phyloP scores from a whole-genome alignment of 2,888 invertebrate species.

The Antheraea yamamai region DNA sequence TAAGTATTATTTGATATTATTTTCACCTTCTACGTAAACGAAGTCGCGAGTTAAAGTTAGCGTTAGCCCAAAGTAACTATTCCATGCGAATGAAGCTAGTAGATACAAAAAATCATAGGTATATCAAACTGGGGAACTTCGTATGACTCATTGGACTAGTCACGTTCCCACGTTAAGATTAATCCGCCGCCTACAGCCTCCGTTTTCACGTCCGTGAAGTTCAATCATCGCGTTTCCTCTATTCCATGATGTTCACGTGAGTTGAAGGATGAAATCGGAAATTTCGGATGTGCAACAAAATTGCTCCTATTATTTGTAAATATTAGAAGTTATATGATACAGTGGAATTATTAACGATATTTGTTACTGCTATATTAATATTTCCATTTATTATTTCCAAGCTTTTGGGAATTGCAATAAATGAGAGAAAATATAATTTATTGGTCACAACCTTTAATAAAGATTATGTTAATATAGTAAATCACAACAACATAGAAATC shows the following conservation, averaged over 20 bases:
- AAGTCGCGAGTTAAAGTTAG: too few species aligned
- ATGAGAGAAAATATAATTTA: too few species aligned
- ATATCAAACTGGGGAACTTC: slow-evolving; percentile 35
- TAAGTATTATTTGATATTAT: too few species aligned
- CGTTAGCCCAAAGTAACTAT: too few species aligned
- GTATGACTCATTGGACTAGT: slow-evolving; percentile 42
- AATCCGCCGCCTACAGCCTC: slow-evolving; percentile 46
- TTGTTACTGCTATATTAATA: not conserved
- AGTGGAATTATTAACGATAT: not conserved
- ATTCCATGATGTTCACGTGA: slow-evolving; percentile 33
- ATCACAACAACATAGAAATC: not conserved
- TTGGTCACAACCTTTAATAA: too few species aligned
- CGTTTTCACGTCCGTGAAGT: slow-evolving; percentile 46
- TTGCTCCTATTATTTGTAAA: not conserved
- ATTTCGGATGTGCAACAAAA: slow-evolving; percentile 1
- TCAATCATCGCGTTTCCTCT: slow-evolving; percentile 46
- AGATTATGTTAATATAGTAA: too few species aligned
- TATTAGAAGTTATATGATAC: not conserved
- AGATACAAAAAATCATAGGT: not conserved
- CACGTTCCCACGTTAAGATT: slow-evolving; percentile 51
- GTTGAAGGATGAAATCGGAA: slow-evolving; percentile 14
- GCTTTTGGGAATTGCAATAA: too few species aligned
- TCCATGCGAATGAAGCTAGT: not conserved
- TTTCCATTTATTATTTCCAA: too few species aligned
- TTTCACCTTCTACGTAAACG: too few species aligned